Base-by-base conservation (phyloP, 2,888 invertebrate species). In the Lissocephala sabroskyi region DNA sequence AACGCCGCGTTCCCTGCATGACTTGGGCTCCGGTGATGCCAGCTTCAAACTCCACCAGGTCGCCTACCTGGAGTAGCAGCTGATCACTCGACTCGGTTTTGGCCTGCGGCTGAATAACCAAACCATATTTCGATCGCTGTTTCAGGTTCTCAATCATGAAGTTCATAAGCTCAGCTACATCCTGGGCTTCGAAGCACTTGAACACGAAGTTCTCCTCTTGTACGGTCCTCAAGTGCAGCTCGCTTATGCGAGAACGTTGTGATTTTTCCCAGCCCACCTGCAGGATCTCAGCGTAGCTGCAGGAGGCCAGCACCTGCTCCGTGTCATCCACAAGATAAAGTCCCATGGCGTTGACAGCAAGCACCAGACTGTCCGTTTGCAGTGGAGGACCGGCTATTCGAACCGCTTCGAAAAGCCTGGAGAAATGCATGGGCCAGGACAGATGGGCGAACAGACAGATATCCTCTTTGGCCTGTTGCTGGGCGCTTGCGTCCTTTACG, bases 371-470 rank as follows among this genome's bases (percentile, higher is more conserved):
- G 64, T 90, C 88, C 62, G 88, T 89, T 5, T 87, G 86, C 5
- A 92, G 86, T 19, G 87, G 86, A 0, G 91, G 90, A 0, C 92
- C 93, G 53, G 90, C 89, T 39, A 89, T 84, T 79, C 91, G 91
- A n/a, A 92, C 87, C 0, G 94, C 96, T 86, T 98, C 97, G 79
- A 93, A 98, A 83, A 97, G 97, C 78, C 95, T 88, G 0, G 97
- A 97, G 84, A 98, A 98, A 4, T 97, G 86, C 83, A 98, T 90
- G 0, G 97, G 96, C 97, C 97, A 98, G 65, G 95, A 94, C 55
- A 92, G 86, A 86, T 95, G 95, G 1, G 96, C 93, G 84, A 93
- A 97, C 71, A 92, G 91, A 0, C 97, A 96, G 44, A 98, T 91
- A 79, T 97, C 95, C 84, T 94, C 94, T 83, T 94, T 95, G 16